A percentile compares a stretch with the other conserved stretches of the same genome.
Evolutionary conservation across 2,797 vertebrate genomes (phyloP).

Genomic region (Manis crassicaudata): DNA sequence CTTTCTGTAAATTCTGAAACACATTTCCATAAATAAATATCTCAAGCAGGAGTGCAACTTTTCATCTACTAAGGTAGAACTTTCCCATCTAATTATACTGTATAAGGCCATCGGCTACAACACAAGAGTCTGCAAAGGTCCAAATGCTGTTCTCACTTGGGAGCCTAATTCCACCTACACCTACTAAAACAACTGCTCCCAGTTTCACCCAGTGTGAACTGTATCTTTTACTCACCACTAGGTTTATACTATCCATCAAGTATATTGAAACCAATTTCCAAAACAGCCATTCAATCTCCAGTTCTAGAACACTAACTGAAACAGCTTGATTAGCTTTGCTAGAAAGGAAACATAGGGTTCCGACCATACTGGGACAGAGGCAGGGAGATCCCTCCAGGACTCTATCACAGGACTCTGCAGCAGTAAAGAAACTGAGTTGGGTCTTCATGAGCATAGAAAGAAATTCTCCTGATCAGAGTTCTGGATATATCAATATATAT

Average conservation of each 20-base stretch:
- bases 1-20: background rate
- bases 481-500: background rate
- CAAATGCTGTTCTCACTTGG: background rate
- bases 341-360: background rate
- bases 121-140: background rate
- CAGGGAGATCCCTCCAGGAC: background rate
- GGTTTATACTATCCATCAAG: background rate
- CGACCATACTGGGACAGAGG: background rate
- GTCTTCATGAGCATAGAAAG: background rate
- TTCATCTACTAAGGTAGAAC: background rate
- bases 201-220: background rate
- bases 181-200: background rate
- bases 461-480: background rate
- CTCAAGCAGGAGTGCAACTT: background rate
- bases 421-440: background rate
- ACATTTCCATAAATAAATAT: background rate
- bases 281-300: background rate
- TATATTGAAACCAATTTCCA: background rate
- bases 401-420: background rate
- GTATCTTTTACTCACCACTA: background rate
- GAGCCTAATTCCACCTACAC: background rate
- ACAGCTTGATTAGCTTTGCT: background rate
- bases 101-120: background rate
- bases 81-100: background rate
- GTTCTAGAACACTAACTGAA: background rate